Base-by-base conservation (phyloP, 2,113 vertebrate genomes). In the Elephantulus edwardii region DNA sequence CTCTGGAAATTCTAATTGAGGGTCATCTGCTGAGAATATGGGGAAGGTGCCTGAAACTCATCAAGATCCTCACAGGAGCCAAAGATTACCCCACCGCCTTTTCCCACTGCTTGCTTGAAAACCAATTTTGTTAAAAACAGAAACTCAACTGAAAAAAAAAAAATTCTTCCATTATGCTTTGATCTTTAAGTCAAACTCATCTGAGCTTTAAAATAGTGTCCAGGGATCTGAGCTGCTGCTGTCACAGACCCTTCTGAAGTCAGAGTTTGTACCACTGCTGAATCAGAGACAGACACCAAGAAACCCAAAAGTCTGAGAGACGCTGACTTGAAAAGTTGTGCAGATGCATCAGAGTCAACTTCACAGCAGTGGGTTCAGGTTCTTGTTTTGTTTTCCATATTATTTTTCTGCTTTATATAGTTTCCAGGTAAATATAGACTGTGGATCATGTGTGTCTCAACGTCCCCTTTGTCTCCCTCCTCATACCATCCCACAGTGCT, bases 141-240 rank as follows among this genome's bases (percentile, higher is more conserved):
- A 38, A 62, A 44, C n/a, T 83, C 38, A 46, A 28, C n/a, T 90
- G 8, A 66, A 71, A n/a, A 90, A 80, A 19, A 60, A 26, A 60
- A 50, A 50, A 50, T 10, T 50, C 26, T 35, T 33, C 72, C 44
- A 16, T 40, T 52, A 13, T 6, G 30, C 35, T 62, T 48, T 83
- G 38, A 54, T 28, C 16, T 60, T 78, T 70, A 46, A 66, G 58
- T 40, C 70, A 50, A 94, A 89, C 60, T 81, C 80, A n/a, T 91
- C 91, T 54, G 72, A 40, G 58, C 54, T 93, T 84, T 68, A 72
- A 72, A 88, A 30, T 54, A 7, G 33, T 22, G 20, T 64, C 35
- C 33, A 35, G 72, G 62, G 75, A 44, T 44, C 33, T n/a, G 28
- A 2, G 70, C 54, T 52, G 52, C 42, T 33, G 3, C 44, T 48